These are phyloP conservation scores for Tenebrosternarchus preto DNA, from an alignment of 2,113 vertebrate species.

Conservation along the genomic window DNA sequence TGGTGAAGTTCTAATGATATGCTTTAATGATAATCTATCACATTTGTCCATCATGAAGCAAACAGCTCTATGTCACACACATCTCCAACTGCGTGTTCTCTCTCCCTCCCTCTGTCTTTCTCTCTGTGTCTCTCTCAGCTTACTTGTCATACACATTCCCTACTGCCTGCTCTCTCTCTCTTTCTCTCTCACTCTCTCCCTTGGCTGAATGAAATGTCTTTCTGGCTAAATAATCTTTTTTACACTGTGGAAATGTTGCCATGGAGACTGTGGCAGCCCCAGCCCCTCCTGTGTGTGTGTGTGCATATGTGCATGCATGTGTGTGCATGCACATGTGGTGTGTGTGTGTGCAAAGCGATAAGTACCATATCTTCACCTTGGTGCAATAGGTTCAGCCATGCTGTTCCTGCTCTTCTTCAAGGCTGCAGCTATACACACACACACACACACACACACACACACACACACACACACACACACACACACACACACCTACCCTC, in stretches of 20 bases:
- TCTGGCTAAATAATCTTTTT: conserved; percentile 76
- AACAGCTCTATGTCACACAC: too few species aligned
- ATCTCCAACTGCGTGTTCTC: too few species aligned
- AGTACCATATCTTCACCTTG: conserved; percentile 58
- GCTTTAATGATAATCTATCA: too few species aligned
- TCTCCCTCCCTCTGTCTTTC: too few species aligned
- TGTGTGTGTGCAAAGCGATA: conserved; percentile 60
- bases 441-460: too few species aligned
- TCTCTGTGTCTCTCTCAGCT: too few species aligned
- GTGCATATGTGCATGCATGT: neutral
- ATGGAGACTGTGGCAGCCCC: conserved; percentile 70
- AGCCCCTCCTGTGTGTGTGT: conserved; percentile 30
- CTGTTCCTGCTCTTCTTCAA: neutral
- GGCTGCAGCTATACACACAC: conserved; percentile 12
- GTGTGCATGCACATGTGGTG: conserved; percentile 41
- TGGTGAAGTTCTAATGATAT: too few species aligned
- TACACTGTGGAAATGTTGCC: conserved; percentile 71
- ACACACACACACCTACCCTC: too few species aligned
- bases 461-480: too few species aligned
- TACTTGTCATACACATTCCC: conserved; percentile 48
- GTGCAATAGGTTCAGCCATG: conserved; percentile 18
- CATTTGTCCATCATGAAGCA: too few species aligned
- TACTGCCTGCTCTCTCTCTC: conserved; percentile 35
- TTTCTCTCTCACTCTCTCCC: conserved; percentile 63
- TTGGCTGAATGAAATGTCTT: conserved; percentile 78